Conservation (phyloP, 2,113 vertebrate species). For the Dicrurus megarhynchus region DNA sequence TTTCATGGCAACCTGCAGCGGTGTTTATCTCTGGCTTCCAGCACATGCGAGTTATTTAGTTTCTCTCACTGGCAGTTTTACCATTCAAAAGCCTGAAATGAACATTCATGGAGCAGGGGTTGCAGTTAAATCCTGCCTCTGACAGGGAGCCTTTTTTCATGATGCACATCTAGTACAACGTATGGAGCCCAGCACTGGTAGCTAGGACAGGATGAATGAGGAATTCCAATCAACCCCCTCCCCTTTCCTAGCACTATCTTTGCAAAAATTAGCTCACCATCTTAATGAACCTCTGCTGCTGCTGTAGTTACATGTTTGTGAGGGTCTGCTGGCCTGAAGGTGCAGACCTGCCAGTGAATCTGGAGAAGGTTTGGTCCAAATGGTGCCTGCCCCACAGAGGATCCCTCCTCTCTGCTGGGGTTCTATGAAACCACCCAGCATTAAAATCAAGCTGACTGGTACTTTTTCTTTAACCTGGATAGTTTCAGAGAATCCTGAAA, state of each 20-base stretch:
- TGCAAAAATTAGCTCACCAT: neutral
- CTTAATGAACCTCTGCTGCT: neutral
- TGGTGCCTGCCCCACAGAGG: neutral
- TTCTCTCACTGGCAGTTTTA: conserved; percentile 66
- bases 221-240: conserved; percentile 21
- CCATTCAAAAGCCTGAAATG: conserved; percentile 64
- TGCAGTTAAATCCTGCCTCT: conserved; percentile 54
- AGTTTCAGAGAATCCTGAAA: neutral
- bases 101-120: conserved; percentile 48
- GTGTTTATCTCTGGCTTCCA: conserved; percentile 76
- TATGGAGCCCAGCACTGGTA: neutral
- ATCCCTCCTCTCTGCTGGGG: neutral
- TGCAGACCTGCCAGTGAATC: neutral
- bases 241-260: neutral
- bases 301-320: neutral
- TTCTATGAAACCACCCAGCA: neutral
- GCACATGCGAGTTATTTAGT: conserved; percentile 64
- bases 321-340: neutral
- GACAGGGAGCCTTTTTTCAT: conserved; percentile 31
- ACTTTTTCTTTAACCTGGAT: neutral
- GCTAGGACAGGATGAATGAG: neutral
- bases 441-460: neutral
- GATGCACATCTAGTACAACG: conserved; percentile 1
- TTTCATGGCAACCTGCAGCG: conserved; percentile 66
- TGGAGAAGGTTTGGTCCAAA: neutral